A percentile compares a stretch with the other conserved stretches of the same genome.
Evolutionary conservation across 2,797 vertebrate genomes (phyloP).

Genomic region (Gymnothorax reevesii): DNA sequence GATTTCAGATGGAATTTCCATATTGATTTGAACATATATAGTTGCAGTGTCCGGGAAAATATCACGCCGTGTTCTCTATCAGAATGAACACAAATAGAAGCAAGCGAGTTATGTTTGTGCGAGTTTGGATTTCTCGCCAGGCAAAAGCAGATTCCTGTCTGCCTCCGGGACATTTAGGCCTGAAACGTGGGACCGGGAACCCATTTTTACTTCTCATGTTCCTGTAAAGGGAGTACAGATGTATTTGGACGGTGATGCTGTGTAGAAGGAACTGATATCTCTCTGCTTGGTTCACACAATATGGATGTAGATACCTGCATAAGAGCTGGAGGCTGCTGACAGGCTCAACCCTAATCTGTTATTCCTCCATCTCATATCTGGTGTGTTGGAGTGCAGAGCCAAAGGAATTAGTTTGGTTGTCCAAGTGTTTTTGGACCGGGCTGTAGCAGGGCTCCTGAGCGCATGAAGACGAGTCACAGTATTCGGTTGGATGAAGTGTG

Average conservation of each 20-base stretch:
- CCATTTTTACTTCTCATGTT: neutral
- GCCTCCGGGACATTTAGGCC: neutral
- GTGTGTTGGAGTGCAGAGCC: no score
- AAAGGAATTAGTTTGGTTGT: no score
- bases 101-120: neutral
- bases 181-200: neutral
- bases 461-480: no score
- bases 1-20: constrained; percentile 25
- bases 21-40: constrained; percentile 13
- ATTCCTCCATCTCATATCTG: no score
- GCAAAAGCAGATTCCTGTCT: neutral
- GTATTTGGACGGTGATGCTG: no score
- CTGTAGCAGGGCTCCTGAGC: no score
- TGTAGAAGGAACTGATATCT: no score
- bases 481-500: neutral
- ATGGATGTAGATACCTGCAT: no score
- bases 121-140: neutral
- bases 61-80: neutral
- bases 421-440: no score
- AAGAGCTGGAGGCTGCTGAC: no score
- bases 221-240: neutral
- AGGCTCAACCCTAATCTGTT: no score
- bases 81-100: neutral
- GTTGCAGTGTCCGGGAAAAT: constrained; percentile 16
- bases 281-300: no score